phyloP scores from a whole-genome alignment of 2,888 invertebrate genomes.

The Eupsilia transversa region DNA sequence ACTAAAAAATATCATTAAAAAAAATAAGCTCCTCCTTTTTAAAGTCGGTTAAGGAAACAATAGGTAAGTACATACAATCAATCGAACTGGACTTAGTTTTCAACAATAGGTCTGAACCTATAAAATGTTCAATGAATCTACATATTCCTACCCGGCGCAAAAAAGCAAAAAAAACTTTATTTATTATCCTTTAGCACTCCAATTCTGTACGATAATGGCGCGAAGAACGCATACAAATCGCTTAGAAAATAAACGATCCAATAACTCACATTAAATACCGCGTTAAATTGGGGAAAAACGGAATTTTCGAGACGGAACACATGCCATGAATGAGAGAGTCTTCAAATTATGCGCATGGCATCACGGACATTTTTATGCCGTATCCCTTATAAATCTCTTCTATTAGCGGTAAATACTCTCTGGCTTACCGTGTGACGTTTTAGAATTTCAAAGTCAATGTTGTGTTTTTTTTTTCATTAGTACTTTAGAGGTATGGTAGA shows the following conservation, averaged over 20 bases:
- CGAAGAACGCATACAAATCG: slow-evolving; percentile 35
- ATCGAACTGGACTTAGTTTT: no score
- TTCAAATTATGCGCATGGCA: slow-evolving; percentile 52
- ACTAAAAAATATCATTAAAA: no score
- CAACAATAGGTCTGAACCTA: no score
- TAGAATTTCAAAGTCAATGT: no score
- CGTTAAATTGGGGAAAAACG: slow-evolving; percentile 7
- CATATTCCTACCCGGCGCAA: no score
- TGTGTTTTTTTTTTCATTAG: no score
- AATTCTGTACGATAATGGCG: slow-evolving; percentile 11
- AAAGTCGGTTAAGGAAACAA: no score
- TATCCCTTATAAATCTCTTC: slow-evolving; percentile 32
- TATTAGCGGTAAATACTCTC: slow-evolving; percentile 24
- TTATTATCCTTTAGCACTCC: slow-evolving; percentile 10
- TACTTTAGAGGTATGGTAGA: no score
- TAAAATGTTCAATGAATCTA: no score
- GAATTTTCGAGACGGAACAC: slow-evolving; percentile 28
- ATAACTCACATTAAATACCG: slow-evolving; percentile 31
- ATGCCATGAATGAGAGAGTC: slow-evolving; percentile 37
- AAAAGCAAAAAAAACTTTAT: neutral
- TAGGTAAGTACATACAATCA: no score
- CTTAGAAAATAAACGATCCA: slow-evolving; percentile 38
- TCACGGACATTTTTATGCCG: slow-evolving; percentile 38
- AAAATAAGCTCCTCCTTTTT: no score
- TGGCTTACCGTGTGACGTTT: neutral